These are phyloP conservation scores for Scotopteryx bipunctaria DNA, from an alignment of 2,888 invertebrate species.

Conservation along the genomic window DNA sequence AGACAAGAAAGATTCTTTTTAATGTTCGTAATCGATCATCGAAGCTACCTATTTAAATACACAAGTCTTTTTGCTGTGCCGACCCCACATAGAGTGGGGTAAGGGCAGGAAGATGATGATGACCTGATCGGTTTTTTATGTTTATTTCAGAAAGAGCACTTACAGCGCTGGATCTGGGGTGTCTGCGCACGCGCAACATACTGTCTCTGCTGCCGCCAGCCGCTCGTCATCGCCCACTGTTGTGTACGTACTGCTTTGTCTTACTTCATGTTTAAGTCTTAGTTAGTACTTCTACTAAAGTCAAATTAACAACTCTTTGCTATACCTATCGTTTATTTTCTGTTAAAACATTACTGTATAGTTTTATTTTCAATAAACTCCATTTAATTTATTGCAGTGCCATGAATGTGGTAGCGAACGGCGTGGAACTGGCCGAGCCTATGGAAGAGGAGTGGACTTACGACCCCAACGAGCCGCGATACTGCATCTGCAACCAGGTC, in stretches of 20 bases:
- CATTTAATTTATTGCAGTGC: constrained; percentile 50
- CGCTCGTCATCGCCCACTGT: constrained; percentile 76
- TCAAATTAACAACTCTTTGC: too few species aligned
- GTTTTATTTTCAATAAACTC: too few species aligned
- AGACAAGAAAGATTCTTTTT: too few species aligned
- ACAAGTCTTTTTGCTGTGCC: too few species aligned
- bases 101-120: too few species aligned
- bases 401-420: constrained; percentile 79
- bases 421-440: constrained; percentile 74
- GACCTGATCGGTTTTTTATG: too few species aligned
- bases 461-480: constrained; percentile 97
- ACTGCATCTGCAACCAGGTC: constrained; percentile 98
- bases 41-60: neutral
- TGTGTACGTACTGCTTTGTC: constrained; percentile 48
- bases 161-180: constrained; percentile 58
- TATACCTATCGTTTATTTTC: too few species aligned
- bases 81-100: too few species aligned
- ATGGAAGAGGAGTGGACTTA: constrained; percentile 94
- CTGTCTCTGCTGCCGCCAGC: constrained; percentile 62
- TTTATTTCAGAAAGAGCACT: constrained; percentile 62
- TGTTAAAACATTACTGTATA: too few species aligned
- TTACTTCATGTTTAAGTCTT: too few species aligned
- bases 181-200: constrained; percentile 59
- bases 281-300: too few species aligned
- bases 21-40: too few species aligned